These are phyloP conservation scores for Sebastes trivittatus DNA, from an alignment of 2,797 vertebrate species.

Conservation along the genomic window DNA sequence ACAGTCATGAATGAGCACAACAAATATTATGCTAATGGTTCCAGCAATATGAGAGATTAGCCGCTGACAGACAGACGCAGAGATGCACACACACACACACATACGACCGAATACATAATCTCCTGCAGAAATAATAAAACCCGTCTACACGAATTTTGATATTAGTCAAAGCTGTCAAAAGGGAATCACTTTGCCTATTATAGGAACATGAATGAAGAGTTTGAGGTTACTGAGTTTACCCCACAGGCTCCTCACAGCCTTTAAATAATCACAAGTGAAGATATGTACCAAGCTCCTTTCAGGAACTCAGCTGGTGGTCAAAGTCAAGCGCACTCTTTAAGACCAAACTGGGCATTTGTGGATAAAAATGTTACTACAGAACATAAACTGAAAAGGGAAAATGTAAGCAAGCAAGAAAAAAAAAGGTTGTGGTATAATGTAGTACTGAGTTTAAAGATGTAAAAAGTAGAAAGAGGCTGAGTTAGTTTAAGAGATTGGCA, in stretches of 20 bases:
- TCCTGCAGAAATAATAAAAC: neutral
- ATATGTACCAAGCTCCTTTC: conserved; percentile 1
- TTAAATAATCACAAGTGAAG: conserved; percentile 10
- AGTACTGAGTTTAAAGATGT: neutral
- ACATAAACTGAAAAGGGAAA: conserved; percentile 13
- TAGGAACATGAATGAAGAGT: neutral
- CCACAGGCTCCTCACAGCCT: neutral
- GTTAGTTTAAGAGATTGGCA: conserved; percentile 12
- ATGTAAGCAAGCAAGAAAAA: neutral
- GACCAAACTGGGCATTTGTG: neutral
- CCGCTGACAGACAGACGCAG: neutral
- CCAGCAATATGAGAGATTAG: neutral
- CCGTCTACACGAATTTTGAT: neutral
- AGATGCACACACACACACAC: neutral
- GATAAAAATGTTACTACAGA: conserved; percentile 2
- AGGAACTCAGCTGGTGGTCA: conserved; percentile 45
- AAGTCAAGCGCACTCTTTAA: conserved; percentile 10
- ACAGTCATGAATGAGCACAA: neutral
- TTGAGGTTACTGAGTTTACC: neutral
- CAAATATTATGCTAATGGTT: neutral
- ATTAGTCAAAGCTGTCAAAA: neutral
- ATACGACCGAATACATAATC: neutral
- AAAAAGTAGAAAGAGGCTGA: neutral
- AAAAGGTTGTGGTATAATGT: neutral
- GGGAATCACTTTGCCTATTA: neutral